Base-by-base conservation (phyloP, 2,113 vertebrate genomes). In the Pogonocichla stellata region DNA sequence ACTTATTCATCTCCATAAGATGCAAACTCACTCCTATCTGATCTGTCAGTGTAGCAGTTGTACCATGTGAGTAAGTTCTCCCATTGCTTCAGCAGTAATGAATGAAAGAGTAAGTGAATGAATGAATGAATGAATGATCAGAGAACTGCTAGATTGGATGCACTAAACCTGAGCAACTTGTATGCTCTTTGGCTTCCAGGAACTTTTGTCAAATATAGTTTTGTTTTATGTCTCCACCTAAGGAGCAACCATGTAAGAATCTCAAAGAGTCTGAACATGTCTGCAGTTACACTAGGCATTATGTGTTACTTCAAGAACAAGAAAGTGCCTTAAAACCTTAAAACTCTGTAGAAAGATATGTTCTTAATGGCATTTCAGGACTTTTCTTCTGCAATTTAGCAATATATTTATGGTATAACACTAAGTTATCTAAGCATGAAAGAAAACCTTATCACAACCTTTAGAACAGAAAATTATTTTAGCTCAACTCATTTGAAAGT, bases 41-140 rank as follows among this genome's bases (percentile, higher is more conserved):
- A 91, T 97, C 86, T 96, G 80, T 96, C 96, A 95, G 86, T 83
- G 88, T 96, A 85, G 70, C 85, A 78, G 51, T 86, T 85, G 28
- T 38, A 88, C 45, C 40, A 80, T 90, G 56, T 92, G 94, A 95
- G 96, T 90, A 71, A 40, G 65, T 91, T 93, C 45, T 91, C 74
- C 78, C 92, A 77, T 88, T 88, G 85, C 97, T 95, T 96, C 94
- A 92, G 50, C 66, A 47, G 83, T 60, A 93, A 94, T 92, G 92
- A 97, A 96, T 96, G 95, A 95, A 90, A 33, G 28, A 86, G 58
- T 61, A 33, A 80, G 45, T 61, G 93, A 96, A 97, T 93, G 88
- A 95, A 80, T 61, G 93, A 96, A 97, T 93, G 88, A 95, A 80
- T 61, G 93, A 96, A 97, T 93, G 87, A 91, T 86, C 73, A 80